Conservation (phyloP, 30 jellyfish, hydroid and myxozoan genomes). For the Pelagia noctiluca region DNA sequence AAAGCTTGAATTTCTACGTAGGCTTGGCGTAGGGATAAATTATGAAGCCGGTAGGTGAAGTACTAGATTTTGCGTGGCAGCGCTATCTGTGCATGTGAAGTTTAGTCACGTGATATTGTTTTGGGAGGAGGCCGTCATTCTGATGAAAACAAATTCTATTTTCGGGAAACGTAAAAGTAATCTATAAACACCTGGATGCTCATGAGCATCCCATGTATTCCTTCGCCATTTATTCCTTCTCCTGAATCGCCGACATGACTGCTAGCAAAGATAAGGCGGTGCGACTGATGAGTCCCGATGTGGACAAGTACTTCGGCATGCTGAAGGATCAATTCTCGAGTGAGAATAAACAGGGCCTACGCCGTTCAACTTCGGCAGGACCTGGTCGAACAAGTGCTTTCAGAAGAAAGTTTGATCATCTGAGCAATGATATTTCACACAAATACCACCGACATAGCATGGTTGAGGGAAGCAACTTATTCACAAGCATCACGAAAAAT, state of each 20-base stretch:
- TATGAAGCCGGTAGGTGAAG: too few relatives aligned
- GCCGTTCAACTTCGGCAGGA: conserved; percentile 57
- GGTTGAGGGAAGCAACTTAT: conserved; percentile 62
- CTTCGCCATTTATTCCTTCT: conserved; percentile 3
- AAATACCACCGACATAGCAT: conserved; percentile 75
- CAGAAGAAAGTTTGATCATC: conserved; percentile 53
- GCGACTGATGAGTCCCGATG: conserved; percentile 77
- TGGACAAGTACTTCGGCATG: conserved; percentile 68
- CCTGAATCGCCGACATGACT: conserved; percentile 30
- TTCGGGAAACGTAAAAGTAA: neutral
- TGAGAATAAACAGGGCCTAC: conserved; percentile 49
- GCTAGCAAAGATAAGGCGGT: conserved; percentile 61
- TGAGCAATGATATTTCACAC: conserved; percentile 73
- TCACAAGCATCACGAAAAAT: neutral
- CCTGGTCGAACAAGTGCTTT: conserved; percentile 39
- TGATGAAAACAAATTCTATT: conserved; percentile 17
- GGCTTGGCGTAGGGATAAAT: too few relatives aligned
- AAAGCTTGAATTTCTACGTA: too few relatives aligned
- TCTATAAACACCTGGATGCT: neutral
- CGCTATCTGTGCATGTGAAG: too few relatives aligned
- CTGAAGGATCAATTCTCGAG: conserved; percentile 57
- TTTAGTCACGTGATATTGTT: conserved; percentile 1
- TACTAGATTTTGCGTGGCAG: too few relatives aligned
- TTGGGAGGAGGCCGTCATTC: conserved; percentile 1
- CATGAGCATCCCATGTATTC: conserved; percentile 28